Evolutionary conservation across 2,797 vertebrate genomes (phyloP).

Genomic region (Lepilemur septentrionalis): DNA sequence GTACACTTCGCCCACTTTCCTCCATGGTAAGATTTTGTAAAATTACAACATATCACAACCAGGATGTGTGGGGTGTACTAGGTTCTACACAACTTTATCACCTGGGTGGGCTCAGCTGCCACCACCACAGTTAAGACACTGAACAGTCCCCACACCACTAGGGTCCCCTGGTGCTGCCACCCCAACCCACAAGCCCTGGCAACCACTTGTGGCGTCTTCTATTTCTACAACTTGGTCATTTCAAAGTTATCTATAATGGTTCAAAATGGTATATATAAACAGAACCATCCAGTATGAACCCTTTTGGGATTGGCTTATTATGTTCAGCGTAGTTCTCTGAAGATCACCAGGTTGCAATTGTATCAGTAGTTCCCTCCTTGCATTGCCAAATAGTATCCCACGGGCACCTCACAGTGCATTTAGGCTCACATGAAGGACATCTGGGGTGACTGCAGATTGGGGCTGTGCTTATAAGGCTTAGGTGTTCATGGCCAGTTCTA

Average conservation of each 20-base stretch:
- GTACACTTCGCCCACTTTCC: background rate
- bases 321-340: background rate
- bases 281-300: background rate
- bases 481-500: background rate
- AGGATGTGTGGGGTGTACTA: background rate
- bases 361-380: background rate
- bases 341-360: background rate
- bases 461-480: background rate
- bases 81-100: background rate
- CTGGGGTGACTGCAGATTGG: background rate
- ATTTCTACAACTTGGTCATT: background rate
- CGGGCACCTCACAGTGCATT: background rate
- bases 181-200: background rate
- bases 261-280: background rate
- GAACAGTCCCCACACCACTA: background rate
- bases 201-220: background rate
- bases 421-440: background rate
- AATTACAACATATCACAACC: background rate
- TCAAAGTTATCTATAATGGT: background rate
- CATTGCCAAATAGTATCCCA: background rate
- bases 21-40: background rate
- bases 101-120: no score
- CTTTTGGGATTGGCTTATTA: background rate
- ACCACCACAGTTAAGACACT: background rate
- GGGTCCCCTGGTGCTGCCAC: background rate